Conservation (phyloP, 2,888 invertebrate species). For the Netelia melanura region DNA sequence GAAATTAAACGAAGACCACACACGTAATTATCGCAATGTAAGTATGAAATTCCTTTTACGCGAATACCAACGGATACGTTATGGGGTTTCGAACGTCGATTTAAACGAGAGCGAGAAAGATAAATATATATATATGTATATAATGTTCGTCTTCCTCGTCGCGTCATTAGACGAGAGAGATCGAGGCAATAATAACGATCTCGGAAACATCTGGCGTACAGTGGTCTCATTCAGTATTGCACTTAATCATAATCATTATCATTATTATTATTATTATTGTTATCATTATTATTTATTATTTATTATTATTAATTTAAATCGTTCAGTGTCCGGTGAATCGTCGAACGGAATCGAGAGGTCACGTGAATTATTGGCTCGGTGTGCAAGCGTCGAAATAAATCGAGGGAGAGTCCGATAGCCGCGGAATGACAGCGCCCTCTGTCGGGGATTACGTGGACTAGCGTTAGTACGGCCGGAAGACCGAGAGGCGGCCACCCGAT, state of each 20-base stretch:
- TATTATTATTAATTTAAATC: conserved; percentile 2
- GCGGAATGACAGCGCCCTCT: background rate
- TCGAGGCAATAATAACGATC: conserved; percentile 39
- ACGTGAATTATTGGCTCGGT: conserved; percentile 18
- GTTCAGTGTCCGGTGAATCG: conserved; percentile 11
- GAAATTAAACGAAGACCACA: conserved; percentile 38
- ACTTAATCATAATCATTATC: conserved; percentile 34
- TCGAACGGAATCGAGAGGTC: conserved; percentile 28
- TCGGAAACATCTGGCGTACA: conserved; percentile 76
- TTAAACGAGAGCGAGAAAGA: conserved; percentile 5
- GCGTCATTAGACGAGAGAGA: conserved; percentile 69
- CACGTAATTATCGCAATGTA: background rate
- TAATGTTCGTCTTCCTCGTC: conserved; percentile 1
- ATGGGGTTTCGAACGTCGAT: conserved; percentile 43
- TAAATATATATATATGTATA: conserved; percentile 17
- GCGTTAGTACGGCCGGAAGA: conserved; percentile 54
- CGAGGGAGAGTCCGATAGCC: conserved; percentile 14
- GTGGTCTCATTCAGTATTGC: conserved; percentile 76
- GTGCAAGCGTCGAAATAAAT: conserved; percentile 13
- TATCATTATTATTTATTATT: background rate
- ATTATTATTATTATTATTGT: conserved; percentile 11
- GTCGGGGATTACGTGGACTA: conserved; percentile 30
- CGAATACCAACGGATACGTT: conserved; percentile 33
- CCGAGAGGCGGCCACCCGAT: conserved; percentile 61
- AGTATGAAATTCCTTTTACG: conserved; percentile 41